phyloP scores from a whole-genome alignment of 1,140 invertebrate species.

The Leucophenga varia region DNA sequence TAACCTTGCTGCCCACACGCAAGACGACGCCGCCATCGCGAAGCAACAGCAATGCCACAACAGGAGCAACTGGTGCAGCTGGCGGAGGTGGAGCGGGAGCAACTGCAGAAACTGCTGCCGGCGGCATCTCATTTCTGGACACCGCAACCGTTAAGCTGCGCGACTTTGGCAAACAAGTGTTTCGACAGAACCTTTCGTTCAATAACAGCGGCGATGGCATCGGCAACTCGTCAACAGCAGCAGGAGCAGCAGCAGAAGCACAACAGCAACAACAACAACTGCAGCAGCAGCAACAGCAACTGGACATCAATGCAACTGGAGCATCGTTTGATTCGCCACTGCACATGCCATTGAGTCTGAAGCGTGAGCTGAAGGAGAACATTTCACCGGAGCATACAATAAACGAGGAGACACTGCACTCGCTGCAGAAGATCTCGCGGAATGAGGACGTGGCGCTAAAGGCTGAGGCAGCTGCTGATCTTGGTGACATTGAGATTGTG shows the following conservation, averaged over 20 bases:
- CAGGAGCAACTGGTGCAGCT: slow-evolving; percentile 5
- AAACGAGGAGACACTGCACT: slow-evolving; percentile 15
- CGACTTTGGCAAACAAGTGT: slow-evolving; percentile 20
- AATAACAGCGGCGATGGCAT: slow-evolving; percentile 7
- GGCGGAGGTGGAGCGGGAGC: slow-evolving; percentile 5
- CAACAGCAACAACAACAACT: slow-evolving; percentile 11
- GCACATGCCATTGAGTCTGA: slow-evolving; percentile 1
- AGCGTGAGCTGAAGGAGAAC: slow-evolving; percentile 27
- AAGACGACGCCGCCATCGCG: slow-evolving; percentile 9
- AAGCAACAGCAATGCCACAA: slow-evolving; percentile 3
- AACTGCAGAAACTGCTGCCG: slow-evolving; percentile 7
- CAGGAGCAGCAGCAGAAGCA: too few relatives aligned
- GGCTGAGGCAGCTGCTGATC: slow-evolving; percentile 25
- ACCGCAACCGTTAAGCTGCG: slow-evolving; percentile 20
- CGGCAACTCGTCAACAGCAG: not conserved
- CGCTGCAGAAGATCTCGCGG: slow-evolving; percentile 14
- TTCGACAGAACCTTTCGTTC: slow-evolving; percentile 22
- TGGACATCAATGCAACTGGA: not conserved
- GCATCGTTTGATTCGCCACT: not conserved
- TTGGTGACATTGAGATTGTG: slow-evolving; percentile 42
- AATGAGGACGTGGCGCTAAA: too few relatives aligned
- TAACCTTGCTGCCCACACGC: not conserved
- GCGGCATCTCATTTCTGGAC: slow-evolving; percentile 14
- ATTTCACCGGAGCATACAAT: slow-evolving; percentile 29
- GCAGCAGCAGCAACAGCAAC: too few relatives aligned